These are phyloP conservation scores for Romanogobio albipinnatus DNA, from an alignment of 2,113 vertebrate species.

Conservation along the genomic window DNA sequence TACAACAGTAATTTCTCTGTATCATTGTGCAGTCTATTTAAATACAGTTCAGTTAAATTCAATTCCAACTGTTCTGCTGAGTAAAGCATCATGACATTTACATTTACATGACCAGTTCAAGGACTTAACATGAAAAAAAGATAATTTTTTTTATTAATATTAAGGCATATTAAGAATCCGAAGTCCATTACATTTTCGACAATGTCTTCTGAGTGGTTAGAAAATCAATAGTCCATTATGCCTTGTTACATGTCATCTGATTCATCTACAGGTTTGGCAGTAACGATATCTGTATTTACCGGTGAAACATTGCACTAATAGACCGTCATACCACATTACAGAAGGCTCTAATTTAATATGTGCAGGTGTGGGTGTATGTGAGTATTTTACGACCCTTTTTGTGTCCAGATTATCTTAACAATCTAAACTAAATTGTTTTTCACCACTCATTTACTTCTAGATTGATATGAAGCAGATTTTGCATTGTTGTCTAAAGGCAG, in stretches of 20 bases:
- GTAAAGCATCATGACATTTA: not conserved
- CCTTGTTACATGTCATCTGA: slow-evolving; percentile 36
- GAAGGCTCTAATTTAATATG: slow-evolving; percentile 1
- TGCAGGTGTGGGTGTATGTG: slow-evolving; percentile 12
- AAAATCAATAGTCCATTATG: slow-evolving; percentile 52
- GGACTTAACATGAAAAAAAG: slow-evolving; percentile 37
- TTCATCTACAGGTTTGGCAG: slow-evolving; percentile 40
- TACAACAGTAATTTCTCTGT: not conserved
- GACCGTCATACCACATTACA: not conserved
- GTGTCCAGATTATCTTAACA: slow-evolving; percentile 9
- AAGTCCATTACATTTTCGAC: slow-evolving; percentile 45
- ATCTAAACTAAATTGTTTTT: slow-evolving; percentile 19
- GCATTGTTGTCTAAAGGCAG: not conserved
- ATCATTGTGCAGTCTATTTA: not conserved
- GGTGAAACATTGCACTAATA: not conserved
- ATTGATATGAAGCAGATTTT: slow-evolving; percentile 25
- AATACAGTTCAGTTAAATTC: not conserved
- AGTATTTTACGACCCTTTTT: slow-evolving; percentile 7
- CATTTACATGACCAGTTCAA: slow-evolving; percentile 33
- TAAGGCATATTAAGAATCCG: slow-evolving; percentile 42
- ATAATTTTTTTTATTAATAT: slow-evolving; percentile 54
- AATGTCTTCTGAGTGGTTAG: slow-evolving; percentile 37
- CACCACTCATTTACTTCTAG: slow-evolving; percentile 28
- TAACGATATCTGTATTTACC: slow-evolving; percentile 56
- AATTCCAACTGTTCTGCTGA: not conserved